phyloP scores from a whole-genome alignment of 2,797 vertebrate species.

The Bovichtus diacanthus region DNA sequence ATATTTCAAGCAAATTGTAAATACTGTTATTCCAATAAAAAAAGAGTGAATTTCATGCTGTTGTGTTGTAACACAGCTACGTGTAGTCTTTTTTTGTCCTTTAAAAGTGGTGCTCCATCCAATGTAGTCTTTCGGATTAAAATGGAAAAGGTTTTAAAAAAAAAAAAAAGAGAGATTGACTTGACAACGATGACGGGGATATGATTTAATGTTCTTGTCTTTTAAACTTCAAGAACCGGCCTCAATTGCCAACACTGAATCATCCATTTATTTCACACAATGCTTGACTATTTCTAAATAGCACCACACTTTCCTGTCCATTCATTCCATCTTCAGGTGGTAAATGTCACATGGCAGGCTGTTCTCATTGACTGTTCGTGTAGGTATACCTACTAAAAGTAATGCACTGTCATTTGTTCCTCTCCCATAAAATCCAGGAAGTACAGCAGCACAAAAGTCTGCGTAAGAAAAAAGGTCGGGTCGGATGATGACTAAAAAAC shows the following conservation, averaged over 20 bases:
- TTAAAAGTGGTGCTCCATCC: conserved; percentile 16
- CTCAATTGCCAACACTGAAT: conserved; percentile 45
- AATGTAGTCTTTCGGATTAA: background rate
- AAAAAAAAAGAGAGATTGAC: background rate
- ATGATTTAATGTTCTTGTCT: conserved; percentile 30
- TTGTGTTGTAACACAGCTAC: background rate
- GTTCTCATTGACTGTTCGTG: no score
- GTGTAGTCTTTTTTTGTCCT: background rate
- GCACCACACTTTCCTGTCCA: conserved; percentile 1
- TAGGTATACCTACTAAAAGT: no score
- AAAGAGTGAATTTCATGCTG: background rate
- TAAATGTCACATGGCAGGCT: no score
- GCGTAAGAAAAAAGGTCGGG: no score
- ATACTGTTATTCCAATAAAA: conserved; percentile 11
- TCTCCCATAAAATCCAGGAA: no score
- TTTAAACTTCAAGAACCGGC: conserved; percentile 24
- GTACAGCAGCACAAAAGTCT: no score
- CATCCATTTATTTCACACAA: conserved; percentile 32
- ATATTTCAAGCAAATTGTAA: conserved; percentile 11
- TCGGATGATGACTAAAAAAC: no score
- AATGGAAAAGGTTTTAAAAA: background rate
- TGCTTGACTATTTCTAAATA: conserved; percentile 44
- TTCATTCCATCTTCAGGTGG: conserved; percentile 27
- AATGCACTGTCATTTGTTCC: no score
- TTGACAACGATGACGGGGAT: background rate